phyloP scores from a whole-genome alignment of 2,113 vertebrate genomes.

The Boulengeromyrus knoepffleri region DNA sequence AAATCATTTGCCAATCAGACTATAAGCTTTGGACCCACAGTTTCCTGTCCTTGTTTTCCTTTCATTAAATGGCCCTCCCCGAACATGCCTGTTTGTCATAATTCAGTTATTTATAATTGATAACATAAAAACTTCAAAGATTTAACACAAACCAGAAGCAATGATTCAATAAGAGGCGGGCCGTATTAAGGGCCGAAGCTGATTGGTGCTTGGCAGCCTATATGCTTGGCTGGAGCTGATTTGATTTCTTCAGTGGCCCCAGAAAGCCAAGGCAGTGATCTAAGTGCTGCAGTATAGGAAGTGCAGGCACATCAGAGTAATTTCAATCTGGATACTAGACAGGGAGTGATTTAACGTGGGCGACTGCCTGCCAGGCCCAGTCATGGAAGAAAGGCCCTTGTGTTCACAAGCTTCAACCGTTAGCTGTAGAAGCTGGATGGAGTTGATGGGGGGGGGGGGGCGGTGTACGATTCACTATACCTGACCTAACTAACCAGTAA shows the following conservation, averaged over 20 bases:
- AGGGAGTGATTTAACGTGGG: not conserved
- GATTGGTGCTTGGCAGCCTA: not conserved
- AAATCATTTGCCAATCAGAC: not conserved
- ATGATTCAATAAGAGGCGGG: slow-evolving; percentile 9
- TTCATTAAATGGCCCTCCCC: not conserved
- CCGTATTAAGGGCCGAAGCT: not conserved
- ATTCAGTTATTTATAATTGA: not conserved
- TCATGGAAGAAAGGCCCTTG: slow-evolving; percentile 9
- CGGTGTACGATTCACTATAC: not conserved
- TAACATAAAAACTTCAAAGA: slow-evolving; percentile 15
- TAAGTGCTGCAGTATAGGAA: not conserved
- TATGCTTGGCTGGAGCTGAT: not conserved
- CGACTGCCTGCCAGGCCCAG: not conserved
- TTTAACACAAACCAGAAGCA: slow-evolving; percentile 24
- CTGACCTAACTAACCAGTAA: not conserved
- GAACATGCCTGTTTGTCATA: not conserved
- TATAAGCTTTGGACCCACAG: not conserved
- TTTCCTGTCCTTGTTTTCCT: not conserved
- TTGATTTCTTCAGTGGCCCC: not conserved
- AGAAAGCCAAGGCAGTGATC: not conserved
- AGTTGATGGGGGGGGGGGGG: not conserved
- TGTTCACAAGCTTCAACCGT: slow-evolving; percentile 7
- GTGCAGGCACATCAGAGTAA: not conserved
- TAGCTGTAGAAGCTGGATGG: not conserved
- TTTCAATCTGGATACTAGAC: not conserved